phyloP scores from a whole-genome alignment of 2,888 invertebrate species.

The Cosmia pyralina region DNA sequence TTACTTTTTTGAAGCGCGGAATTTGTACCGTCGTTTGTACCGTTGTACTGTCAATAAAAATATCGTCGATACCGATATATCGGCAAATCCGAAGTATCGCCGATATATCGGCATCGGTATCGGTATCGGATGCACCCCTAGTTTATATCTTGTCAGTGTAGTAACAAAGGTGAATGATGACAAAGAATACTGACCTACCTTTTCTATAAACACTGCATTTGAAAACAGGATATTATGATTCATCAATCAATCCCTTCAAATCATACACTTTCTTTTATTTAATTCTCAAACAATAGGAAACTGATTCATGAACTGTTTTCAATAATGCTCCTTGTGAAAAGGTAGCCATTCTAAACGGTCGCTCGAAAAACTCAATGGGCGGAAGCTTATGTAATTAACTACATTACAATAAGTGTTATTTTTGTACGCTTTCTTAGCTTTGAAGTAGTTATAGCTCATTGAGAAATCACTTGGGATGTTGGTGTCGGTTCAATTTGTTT shows the following conservation, averaged over 20 bases:
- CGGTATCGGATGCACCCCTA: too few relatives aligned
- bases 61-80: too few relatives aligned
- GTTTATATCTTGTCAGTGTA: not conserved
- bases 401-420: conserved; percentile 54
- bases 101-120: too few relatives aligned
- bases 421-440: conserved; percentile 59
- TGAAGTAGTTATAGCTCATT: conserved; percentile 16
- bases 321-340: conserved; percentile 32
- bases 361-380: conserved; percentile 54
- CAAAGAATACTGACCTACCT: conserved; percentile 9
- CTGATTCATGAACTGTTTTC: conserved; percentile 32
- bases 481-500: not conserved
- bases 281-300: conserved; percentile 25
- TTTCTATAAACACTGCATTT: conserved; percentile 5
- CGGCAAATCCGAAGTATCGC: too few relatives aligned
- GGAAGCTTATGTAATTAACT: conserved; percentile 54
- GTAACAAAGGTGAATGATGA: not conserved
- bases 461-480: not conserved
- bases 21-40: too few relatives aligned
- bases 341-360: conserved; percentile 36
- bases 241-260: conserved; percentile 4
- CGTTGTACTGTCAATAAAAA: too few relatives aligned
- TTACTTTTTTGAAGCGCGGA: too few relatives aligned
- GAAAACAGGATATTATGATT: conserved; percentile 4
- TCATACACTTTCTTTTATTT: conserved; percentile 30